These are phyloP conservation scores for Schlechtendalia chinensis DNA, from an alignment of 1,140 invertebrate genomes.

Conservation along the genomic window DNA sequence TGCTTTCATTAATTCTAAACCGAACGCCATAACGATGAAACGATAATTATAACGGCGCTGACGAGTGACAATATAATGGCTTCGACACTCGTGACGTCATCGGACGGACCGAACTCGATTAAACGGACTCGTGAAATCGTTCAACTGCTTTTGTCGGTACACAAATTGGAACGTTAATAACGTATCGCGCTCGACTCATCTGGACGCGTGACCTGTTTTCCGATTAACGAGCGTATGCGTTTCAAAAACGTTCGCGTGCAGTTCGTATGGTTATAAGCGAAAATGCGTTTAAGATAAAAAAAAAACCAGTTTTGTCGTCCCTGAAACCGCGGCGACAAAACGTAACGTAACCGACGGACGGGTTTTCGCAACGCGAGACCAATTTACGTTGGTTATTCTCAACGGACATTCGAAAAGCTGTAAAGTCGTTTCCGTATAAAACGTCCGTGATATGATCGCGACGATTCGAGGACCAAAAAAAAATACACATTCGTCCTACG, in stretches of 20 bases:
- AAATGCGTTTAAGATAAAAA: too few species aligned
- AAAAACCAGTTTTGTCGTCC: neutral
- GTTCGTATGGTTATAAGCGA: neutral
- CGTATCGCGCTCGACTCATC: too few species aligned
- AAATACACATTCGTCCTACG: too few species aligned
- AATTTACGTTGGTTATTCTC: neutral
- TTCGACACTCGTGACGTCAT: neutral
- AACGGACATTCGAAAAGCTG: too few species aligned
- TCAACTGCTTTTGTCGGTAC: neutral
- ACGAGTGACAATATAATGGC: neutral
- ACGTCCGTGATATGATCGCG: neutral
- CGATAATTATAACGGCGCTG: neutral
- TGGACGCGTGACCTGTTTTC: too few species aligned
- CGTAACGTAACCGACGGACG: too few species aligned
- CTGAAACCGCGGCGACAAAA: neutral
- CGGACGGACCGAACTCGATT: neutral
- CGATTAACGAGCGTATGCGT: neutral
- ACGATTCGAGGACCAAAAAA: neutral
- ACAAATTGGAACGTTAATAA: neutral
- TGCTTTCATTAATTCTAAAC: neutral
- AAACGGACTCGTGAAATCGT: neutral
- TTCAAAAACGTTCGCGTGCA: too few species aligned
- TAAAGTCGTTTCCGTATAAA: neutral
- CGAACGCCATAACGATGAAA: neutral
- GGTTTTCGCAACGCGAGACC: neutral